A percentile compares a stretch with the other conserved stretches of the same genome.
Evolutionary conservation across 2,797 vertebrate genomes (phyloP).

Genomic region (Chlorospingus semifuscus): DNA sequence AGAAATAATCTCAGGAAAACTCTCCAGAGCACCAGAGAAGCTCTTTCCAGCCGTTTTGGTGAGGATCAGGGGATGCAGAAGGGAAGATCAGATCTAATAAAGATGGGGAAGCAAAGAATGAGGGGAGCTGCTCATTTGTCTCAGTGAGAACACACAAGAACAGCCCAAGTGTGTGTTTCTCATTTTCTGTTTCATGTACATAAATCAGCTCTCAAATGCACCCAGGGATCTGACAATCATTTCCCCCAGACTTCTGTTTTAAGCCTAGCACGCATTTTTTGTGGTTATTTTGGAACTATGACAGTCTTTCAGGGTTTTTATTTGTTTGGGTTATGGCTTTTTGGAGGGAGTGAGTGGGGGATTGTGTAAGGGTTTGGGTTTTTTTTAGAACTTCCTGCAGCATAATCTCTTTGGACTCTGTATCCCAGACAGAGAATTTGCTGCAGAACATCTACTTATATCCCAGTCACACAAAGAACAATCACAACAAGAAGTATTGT

Average conservation of each 20-base stretch:
- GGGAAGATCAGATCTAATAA: background rate
- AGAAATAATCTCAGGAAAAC: background rate
- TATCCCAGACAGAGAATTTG: background rate
- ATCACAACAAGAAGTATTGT: background rate
- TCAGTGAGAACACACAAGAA: background rate
- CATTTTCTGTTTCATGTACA: background rate
- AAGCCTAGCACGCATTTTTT: background rate
- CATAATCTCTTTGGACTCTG: background rate
- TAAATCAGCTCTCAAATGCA: background rate
- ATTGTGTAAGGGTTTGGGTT: background rate
- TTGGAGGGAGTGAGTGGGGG: background rate
- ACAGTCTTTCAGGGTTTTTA: background rate
- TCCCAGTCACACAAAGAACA: background rate
- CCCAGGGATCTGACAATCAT: background rate
- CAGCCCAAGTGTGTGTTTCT: background rate
- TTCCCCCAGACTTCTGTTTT: background rate
- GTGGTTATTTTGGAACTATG: background rate
- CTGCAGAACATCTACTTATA: background rate
- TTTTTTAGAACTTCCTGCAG: constrained; percentile 17
- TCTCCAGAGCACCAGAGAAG: background rate
- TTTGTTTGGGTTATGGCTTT: background rate
- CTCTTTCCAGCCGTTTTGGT: background rate
- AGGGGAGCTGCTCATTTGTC: background rate
- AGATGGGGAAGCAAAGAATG: background rate
- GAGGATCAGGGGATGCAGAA: background rate